Percentiles rank a stretch among this genome's conserved stretches.
Conservation (phyloP, 2,888 invertebrate genomes). For the Idaea straminata region DNA sequence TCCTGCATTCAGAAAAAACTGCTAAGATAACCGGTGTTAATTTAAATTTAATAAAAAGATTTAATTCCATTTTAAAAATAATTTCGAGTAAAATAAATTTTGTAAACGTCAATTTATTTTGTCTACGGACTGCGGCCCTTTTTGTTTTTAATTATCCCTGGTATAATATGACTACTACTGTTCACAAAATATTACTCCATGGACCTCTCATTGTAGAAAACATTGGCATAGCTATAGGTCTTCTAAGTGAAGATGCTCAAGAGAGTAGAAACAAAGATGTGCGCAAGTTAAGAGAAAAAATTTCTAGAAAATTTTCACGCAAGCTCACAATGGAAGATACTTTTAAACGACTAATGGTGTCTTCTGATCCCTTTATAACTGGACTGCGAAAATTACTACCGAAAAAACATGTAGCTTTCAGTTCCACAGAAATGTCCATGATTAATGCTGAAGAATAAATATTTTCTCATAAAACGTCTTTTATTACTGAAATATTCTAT, state of each 20-base stretch:
- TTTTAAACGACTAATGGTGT: constrained; percentile 2
- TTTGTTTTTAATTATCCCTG: constrained; percentile 10
- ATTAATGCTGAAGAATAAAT: no score
- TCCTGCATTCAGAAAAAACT: constrained; percentile 3
- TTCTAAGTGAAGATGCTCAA: constrained; percentile 14
- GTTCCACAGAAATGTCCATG: no score
- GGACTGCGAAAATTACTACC: no score
- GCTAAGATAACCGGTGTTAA: neutral
- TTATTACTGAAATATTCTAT: no score
- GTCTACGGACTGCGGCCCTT: constrained; percentile 4
- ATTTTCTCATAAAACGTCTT: no score
- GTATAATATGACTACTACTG: constrained; percentile 11
- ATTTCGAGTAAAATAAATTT: neutral
- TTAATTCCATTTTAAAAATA: neutral
- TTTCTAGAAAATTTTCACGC: constrained; percentile 13
- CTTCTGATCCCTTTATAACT: no score
- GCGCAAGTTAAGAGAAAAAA: constrained; percentile 8
- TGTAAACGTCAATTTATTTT: neutral
- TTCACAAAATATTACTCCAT: constrained; percentile 12
- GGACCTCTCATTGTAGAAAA: constrained; percentile 5
- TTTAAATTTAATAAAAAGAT: neutral
- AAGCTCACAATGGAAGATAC: constrained; percentile 3
- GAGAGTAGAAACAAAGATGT: constrained; percentile 14
- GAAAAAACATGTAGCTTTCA: no score
- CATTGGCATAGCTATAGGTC: constrained; percentile 10